phyloP scores from a whole-genome alignment of 2,113 vertebrate species.

The Brachypodius melanocephalos region DNA sequence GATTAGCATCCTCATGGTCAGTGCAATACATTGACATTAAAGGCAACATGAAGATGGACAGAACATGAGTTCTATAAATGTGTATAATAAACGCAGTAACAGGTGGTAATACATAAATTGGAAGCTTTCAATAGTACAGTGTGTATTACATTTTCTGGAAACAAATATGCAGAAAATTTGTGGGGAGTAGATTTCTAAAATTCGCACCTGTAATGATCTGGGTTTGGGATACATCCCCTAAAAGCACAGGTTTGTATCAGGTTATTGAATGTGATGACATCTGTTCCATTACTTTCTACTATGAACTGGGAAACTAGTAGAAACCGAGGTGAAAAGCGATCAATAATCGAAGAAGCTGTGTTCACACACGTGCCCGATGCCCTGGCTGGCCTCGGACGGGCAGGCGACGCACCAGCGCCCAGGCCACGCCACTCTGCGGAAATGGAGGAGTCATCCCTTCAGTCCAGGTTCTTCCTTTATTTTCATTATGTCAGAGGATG shows the following conservation, averaged over 20 bases:
- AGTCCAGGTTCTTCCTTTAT: neutral
- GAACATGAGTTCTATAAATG: neutral
- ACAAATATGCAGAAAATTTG: neutral
- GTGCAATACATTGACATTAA: neutral
- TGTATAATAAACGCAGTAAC: neutral
- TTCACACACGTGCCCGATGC: fast-evolving
- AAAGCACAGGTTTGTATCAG: neutral
- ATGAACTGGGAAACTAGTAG: neutral
- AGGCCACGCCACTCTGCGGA: neutral
- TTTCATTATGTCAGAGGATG: neutral
- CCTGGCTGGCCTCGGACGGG: no score
- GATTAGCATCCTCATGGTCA: neutral
- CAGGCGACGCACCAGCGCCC: neutral
- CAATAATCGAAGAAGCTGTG: neutral
- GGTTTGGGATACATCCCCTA: fast-evolving
- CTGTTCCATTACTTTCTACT: neutral
- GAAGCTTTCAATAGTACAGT: neutral
- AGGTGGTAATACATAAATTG: neutral
- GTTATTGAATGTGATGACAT: neutral
- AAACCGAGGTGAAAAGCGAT: neutral
- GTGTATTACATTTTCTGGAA: neutral
- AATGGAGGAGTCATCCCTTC: fast-evolving
- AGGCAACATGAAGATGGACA: neutral
- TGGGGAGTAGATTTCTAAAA: neutral
- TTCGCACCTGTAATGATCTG: neutral